These are phyloP conservation scores for Tethya wilhelma DNA, from an alignment of 37 sponge, comb jelly and placozoan species.

Conservation along the genomic window DNA sequence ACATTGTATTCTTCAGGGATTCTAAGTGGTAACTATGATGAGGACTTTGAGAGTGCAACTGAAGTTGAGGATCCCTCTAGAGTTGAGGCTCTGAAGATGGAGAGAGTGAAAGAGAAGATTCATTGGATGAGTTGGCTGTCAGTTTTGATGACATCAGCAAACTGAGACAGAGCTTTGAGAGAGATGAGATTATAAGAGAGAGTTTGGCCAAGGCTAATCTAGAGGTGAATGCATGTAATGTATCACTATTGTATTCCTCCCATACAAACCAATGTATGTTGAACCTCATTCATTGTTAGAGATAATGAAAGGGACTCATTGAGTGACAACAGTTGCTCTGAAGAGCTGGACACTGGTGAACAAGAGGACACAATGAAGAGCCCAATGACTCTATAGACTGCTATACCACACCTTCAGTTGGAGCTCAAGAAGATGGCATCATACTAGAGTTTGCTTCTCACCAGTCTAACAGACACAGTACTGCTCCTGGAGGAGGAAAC, in stretches of 20 bases:
- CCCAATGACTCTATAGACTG: background rate
- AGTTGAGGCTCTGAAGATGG: background rate
- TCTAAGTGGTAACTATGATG: conserved; percentile 78
- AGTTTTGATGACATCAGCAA: conserved; percentile 20
- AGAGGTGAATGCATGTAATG: background rate
- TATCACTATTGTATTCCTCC: background rate
- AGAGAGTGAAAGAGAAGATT: background rate
- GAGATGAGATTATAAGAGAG: background rate
- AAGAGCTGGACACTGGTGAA: conserved; percentile 14
- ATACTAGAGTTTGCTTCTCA: background rate
- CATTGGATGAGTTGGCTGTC: background rate
- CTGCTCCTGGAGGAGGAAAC: too few species aligned
- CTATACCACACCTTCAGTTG: background rate
- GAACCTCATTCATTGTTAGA: too few species aligned
- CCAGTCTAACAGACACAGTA: background rate
- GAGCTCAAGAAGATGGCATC: background rate
- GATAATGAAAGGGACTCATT: too few species aligned
- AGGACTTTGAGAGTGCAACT: conserved; percentile 70
- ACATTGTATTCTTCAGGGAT: conserved; percentile 12
- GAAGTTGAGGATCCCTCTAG: background rate
- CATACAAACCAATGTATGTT: too few species aligned
- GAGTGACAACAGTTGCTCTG: conserved; percentile 9
- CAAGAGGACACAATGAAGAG: background rate
- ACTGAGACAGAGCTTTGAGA: conserved; percentile 21
- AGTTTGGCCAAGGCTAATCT: conserved; percentile 14